Percentiles rank a stretch among this genome's conserved stretches.
These are phyloP conservation scores for Schizotus pectinicornis DNA, from an alignment of 2,888 invertebrate genomes.

Conservation along the genomic window DNA sequence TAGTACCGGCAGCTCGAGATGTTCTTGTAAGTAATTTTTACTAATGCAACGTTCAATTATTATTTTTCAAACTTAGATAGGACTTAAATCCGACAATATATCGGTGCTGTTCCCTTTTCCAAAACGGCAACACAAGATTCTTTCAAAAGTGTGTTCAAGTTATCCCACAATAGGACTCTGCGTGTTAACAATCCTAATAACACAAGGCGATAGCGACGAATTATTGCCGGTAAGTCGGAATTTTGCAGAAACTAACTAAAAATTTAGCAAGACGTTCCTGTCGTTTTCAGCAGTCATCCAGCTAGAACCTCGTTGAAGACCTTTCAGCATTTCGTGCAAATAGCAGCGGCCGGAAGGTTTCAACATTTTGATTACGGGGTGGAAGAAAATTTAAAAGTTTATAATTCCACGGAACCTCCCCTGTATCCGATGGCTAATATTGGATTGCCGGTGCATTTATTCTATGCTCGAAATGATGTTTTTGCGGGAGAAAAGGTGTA, in stretches of 20 bases:
- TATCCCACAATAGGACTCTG: background rate
- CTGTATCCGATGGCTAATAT: background rate
- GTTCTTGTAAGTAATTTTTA: background rate
- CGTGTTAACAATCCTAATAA: background rate
- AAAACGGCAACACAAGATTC: conserved; percentile 38
- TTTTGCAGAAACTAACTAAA: background rate
- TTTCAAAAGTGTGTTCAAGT: background rate
- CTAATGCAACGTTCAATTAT: background rate
- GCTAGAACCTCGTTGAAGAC: background rate
- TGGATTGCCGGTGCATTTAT: background rate
- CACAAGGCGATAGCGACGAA: too few species aligned
- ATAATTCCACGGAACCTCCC: background rate
- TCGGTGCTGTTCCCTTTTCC: background rate
- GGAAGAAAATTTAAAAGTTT: background rate
- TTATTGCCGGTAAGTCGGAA: background rate
- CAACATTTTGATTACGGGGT: background rate
- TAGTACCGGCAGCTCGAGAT: background rate
- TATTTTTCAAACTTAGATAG: background rate
- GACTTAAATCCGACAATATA: background rate
- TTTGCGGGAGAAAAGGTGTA: background rate
- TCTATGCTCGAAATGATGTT: conserved; percentile 1
- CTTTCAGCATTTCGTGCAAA: background rate
- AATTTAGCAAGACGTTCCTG: conserved; percentile 34
- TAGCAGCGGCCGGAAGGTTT: background rate
- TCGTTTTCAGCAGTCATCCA: conserved; percentile 24